phyloP scores from a whole-genome alignment of 2,113 vertebrate species.

The Dolichallabes microphthalmus region DNA sequence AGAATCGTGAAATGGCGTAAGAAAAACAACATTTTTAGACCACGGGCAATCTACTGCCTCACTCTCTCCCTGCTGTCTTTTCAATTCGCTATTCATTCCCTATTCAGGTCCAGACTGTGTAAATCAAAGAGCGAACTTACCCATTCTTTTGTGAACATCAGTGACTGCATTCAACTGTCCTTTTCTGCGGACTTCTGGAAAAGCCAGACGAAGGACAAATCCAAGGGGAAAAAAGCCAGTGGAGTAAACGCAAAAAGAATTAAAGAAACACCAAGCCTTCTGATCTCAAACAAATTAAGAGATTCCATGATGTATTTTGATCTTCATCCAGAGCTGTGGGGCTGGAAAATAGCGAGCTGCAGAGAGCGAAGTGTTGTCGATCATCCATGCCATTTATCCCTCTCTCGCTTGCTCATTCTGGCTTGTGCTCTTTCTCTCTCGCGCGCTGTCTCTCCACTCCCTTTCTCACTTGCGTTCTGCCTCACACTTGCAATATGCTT shows the following conservation, averaged over 20 bases:
- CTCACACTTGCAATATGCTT: constrained; percentile 45
- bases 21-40: constrained; percentile 52
- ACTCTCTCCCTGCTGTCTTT: constrained; percentile 47
- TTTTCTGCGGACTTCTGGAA: constrained; percentile 85
- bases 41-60: constrained; percentile 63
- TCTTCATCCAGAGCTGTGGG: constrained; percentile 55
- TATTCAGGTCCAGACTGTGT: constrained; percentile 69
- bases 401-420: constrained; percentile 49
- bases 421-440: constrained; percentile 48
- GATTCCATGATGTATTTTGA: constrained; percentile 74
- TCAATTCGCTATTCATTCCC: constrained; percentile 47
- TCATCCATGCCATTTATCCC: constrained; percentile 83
- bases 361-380: constrained; percentile 95
- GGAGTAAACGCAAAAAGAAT: constrained; percentile 79
- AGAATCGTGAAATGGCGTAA: constrained; percentile 49
- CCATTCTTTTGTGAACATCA: constrained; percentile 99
- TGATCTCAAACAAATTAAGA: constrained; percentile 71
- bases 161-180: constrained; percentile 99
- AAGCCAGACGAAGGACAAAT: constrained; percentile 90
- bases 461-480: constrained; percentile 52
- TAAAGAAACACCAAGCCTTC: constrained; percentile 69
- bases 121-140: constrained; percentile 88
- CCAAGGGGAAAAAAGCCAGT: constrained; percentile 83
- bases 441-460: constrained; percentile 29
- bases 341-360: constrained; percentile 58